Base-by-base conservation (phyloP, 2,113 vertebrate species). In the Tursiops truncatus region DNA sequence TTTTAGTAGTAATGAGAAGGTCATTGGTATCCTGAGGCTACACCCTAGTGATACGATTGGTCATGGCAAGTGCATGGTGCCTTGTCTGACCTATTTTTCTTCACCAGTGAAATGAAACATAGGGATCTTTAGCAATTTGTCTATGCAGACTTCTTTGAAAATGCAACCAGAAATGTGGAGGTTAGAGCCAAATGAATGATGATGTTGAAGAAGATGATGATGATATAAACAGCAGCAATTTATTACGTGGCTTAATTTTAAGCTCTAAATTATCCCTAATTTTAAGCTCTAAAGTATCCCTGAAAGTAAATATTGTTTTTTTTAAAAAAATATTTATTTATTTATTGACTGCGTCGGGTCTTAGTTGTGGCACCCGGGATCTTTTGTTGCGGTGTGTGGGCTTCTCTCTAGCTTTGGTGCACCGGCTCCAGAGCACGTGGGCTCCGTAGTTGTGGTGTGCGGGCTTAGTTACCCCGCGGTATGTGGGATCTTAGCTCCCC, bases 51-150 rank as follows among this genome's bases (percentile, higher is more conserved):
- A 94, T 74, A 20, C 73, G 60, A 94, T 82, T 88, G 84, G 62
- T 79, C 5, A 7, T 95, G 85, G 67, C 92, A 95, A 92, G 23
- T 91, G 50, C 26, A 89, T 31, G 12, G 33, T 79, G 33, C 41
- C 58, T 89, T 83, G 82, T 91, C 71, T 60, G 20, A 94, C 28
- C 14, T 56, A 91, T 79, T 97, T 93, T 85, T 25, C 71, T 80
- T 97, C 38, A 71, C 20, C 6, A 67, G 21, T 94, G 50, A 88
- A 93, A 74, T 73, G 26, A 86, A 80, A 97, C 18, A 77, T n/a
- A 12, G 14, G 0, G 4, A 58, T 79, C 23, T 91, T 83, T 63
- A 62, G 63, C 58, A 82, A 18, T 68, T 58, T 18, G 7, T 81
- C 65, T 95, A 13, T 77, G 50, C 5, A 85, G 31, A 31, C 13